phyloP scores from a whole-genome alignment of 2,113 vertebrate species.

The Melanostigma gelatinosum region DNA sequence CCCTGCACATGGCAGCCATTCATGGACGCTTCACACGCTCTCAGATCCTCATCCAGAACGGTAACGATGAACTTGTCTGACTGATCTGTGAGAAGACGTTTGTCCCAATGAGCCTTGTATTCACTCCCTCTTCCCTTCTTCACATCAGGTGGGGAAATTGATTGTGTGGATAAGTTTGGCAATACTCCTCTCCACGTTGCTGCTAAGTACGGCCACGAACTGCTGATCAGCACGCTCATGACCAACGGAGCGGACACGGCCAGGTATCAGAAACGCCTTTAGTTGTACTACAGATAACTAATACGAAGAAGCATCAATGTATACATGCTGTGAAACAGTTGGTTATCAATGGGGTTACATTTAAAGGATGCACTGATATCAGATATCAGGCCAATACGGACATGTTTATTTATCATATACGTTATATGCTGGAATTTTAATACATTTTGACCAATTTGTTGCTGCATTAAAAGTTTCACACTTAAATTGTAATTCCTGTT shows the following conservation, averaged over 20 bases:
- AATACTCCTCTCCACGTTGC: slow-evolving; percentile 98
- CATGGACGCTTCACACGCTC: slow-evolving; percentile 97
- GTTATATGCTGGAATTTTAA: background rate
- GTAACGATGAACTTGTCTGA: slow-evolving; percentile 71
- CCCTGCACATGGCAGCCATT: slow-evolving; percentile 98
- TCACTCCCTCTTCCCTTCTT: background rate
- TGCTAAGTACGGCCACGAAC: slow-evolving; percentile 98
- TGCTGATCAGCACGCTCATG: slow-evolving; percentile 98
- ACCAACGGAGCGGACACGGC: slow-evolving; percentile 97
- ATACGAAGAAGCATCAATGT: background rate
- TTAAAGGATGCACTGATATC: background rate
- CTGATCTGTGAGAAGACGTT: background rate
- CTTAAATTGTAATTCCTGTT: background rate
- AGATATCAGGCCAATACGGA: background rate
- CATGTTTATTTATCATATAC: background rate
- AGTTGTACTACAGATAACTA: background rate
- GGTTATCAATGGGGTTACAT: background rate
- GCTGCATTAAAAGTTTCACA: background rate
- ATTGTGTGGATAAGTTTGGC: slow-evolving; percentile 96
- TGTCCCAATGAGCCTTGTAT: slow-evolving; percentile 2
- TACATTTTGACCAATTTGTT: background rate
- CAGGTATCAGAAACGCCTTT: slow-evolving; percentile 80
- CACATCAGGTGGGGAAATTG: slow-evolving; percentile 92
- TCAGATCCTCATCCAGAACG: slow-evolving; percentile 98
- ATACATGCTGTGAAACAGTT: background rate